Conservation (phyloP, 1,140 invertebrate species). For the Caerostris extrusa region DNA sequence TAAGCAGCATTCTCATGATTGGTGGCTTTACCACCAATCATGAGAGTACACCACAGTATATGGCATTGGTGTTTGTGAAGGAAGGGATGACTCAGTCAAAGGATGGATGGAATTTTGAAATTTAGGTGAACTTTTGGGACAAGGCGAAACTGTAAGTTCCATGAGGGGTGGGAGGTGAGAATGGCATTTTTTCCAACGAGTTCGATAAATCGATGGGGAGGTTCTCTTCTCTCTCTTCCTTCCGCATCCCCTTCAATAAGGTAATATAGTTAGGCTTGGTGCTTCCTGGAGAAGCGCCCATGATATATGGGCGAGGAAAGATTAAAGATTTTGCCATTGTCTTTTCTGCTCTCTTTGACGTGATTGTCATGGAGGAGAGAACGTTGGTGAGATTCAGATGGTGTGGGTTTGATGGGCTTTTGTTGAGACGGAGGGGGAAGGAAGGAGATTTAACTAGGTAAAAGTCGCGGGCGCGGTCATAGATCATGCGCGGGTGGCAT, state of each 20-base stretch:
- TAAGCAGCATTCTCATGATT: neutral
- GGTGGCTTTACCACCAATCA: too few species aligned
- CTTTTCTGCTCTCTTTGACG: neutral
- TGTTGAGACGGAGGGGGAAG: neutral
- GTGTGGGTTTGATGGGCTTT: neutral
- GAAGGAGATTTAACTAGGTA: constrained; percentile 26
- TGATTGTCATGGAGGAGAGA: constrained; percentile 15
- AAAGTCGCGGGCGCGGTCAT: constrained; percentile 23
- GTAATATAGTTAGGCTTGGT: constrained; percentile 46
- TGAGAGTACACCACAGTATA: neutral
- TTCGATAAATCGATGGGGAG: constrained; percentile 71
- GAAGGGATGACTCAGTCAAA: too few species aligned
- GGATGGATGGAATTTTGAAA: neutral
- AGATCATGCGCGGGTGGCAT: constrained; percentile 16
- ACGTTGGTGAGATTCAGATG: neutral
- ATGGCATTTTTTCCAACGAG: constrained; percentile 64
- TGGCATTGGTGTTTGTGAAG: neutral
- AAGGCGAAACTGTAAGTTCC: neutral
- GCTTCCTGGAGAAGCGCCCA: constrained; percentile 29
- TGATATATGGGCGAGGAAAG: constrained; percentile 45
- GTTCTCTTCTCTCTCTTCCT: neutral
- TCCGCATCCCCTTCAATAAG: constrained; percentile 64
- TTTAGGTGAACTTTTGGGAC: constrained; percentile 25
- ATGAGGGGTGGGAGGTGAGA: constrained; percentile 19
- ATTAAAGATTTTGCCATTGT: constrained; percentile 33